phyloP scores from a whole-genome alignment of 1,140 invertebrate genomes.

The Doryteuthis pealeii region DNA sequence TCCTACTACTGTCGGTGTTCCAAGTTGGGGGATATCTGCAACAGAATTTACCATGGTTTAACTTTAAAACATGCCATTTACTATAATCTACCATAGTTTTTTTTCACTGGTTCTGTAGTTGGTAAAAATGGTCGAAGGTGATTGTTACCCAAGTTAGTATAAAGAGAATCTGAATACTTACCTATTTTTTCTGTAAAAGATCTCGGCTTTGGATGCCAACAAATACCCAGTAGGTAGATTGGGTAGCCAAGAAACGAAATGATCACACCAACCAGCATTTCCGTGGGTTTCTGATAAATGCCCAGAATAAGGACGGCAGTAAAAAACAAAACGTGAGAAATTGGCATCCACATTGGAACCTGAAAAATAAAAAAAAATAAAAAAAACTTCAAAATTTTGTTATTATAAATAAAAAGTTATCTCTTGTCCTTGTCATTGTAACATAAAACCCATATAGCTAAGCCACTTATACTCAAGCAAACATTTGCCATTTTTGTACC shows the following conservation, averaged over 20 bases:
- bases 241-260: conserved; percentile 64
- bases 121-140: too few species aligned
- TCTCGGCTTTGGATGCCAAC: conserved; percentile 67
- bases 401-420: neutral
- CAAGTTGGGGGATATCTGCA: too few species aligned
- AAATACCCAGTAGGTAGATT: conserved; percentile 61
- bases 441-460: neutral
- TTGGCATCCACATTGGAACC: conserved; percentile 34
- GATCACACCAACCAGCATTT: conserved; percentile 77
- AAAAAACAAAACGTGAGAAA: conserved; percentile 37
- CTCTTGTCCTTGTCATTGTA: too few species aligned
- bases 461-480: neutral
- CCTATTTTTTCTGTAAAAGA: conserved; percentile 33
- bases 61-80: too few species aligned
- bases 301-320: conserved; percentile 37
- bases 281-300: conserved; percentile 70
- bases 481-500: neutral
- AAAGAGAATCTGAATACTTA: conserved; percentile 29
- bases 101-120: too few species aligned
- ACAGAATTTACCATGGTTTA: too few species aligned
- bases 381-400: too few species aligned
- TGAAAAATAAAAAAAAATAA: conserved; percentile 27
- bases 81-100: too few species aligned
- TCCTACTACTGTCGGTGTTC: too few species aligned
- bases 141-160: too few species aligned